Percentiles rank a stretch among this genome's conserved stretches.
Conservation (phyloP, 2,888 invertebrate genomes). For the Drosophila mayaguana region DNA sequence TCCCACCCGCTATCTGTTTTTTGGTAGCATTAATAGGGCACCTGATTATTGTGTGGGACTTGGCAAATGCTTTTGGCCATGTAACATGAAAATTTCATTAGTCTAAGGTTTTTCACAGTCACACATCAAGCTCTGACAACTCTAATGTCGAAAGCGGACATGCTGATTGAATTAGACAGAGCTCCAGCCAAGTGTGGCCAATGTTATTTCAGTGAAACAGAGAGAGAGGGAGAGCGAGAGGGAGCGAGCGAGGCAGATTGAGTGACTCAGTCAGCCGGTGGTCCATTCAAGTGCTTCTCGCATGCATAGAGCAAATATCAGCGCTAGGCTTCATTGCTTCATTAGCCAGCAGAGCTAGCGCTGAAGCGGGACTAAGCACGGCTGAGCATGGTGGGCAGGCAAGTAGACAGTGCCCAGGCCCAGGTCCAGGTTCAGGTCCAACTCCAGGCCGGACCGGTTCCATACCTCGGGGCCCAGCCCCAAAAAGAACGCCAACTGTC, state of each 20-base stretch:
- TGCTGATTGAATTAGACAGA: slow-evolving; percentile 74
- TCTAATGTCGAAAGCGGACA: slow-evolving; percentile 60
- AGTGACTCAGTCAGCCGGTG: slow-evolving; percentile 6
- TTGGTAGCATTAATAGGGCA: slow-evolving; percentile 55
- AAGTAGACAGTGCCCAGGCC: neutral
- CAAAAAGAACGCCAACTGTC: slow-evolving; percentile 41
- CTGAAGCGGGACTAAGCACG: slow-evolving; percentile 57
- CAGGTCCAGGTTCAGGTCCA: slow-evolving; percentile 7
- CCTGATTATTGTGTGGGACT: slow-evolving; percentile 44
- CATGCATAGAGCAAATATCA: slow-evolving; percentile 60
- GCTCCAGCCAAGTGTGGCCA: slow-evolving; percentile 37
- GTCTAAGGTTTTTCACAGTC: slow-evolving; percentile 31
- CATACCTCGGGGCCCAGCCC: slow-evolving; percentile 54
- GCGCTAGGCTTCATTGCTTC: slow-evolving; percentile 63
- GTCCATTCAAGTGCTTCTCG: slow-evolving; percentile 43
- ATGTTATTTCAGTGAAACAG: slow-evolving; percentile 10
- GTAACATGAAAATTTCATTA: slow-evolving; percentile 77
- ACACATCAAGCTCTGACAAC: slow-evolving; percentile 28
- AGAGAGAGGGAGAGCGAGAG: neutral
- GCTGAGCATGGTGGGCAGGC: slow-evolving; percentile 17
- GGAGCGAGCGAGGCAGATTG: neutral
- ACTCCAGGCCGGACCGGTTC: slow-evolving; percentile 61
- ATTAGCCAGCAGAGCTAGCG: slow-evolving; percentile 54
- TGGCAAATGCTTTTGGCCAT: slow-evolving; percentile 57
- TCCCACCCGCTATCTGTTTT: neutral